Evolutionary conservation across 64 coral and sea anemone genomes (phyloP).

Genomic region (Montipora efflorescens): DNA sequence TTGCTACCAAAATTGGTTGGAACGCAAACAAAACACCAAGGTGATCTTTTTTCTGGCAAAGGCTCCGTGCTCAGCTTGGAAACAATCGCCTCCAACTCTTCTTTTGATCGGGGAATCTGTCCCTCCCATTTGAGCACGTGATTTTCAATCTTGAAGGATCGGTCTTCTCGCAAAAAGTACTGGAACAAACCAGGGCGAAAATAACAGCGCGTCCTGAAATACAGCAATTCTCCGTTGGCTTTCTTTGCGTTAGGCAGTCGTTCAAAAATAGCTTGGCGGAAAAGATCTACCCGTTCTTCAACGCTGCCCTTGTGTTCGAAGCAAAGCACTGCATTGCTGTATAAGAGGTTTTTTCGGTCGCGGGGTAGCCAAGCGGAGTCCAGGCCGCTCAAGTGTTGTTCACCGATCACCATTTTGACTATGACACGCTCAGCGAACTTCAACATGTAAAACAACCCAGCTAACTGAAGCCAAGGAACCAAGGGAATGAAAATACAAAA

Average conservation of each 20-base stretch:
- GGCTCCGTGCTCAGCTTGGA: too few relatives aligned
- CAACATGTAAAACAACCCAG: conserved; percentile 66
- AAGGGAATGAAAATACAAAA: neutral
- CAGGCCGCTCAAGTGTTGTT: conserved; percentile 53
- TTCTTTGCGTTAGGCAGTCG: too few relatives aligned
- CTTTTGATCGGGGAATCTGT: neutral
- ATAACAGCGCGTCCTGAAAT: too few relatives aligned
- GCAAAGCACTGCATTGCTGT: conserved; percentile 58
- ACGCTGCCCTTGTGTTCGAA: neutral
- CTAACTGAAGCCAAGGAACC: neutral
- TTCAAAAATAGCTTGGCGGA: too few relatives aligned
- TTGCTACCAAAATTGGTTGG: too few relatives aligned
- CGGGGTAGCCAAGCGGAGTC: conserved; percentile 86
- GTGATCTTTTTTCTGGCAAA: too few relatives aligned
- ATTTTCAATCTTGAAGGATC: conserved; percentile 79
- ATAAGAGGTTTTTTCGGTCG: conserved; percentile 59
- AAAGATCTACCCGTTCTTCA: conserved; percentile 12
- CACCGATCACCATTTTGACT: neutral
- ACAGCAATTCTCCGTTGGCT: too few relatives aligned
- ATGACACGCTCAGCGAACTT: conserved; percentile 64
- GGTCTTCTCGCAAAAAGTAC: conserved; percentile 79
- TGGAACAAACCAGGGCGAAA: too few relatives aligned
- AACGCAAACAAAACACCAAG: too few relatives aligned
- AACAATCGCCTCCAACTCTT: too few relatives aligned
- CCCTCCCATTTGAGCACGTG: conserved; percentile 85